A percentile compares a stretch with the other conserved stretches of the same genome.
Evolutionary conservation across 2,888 invertebrate species (phyloP).

Genomic region (Gymnocheta viridis): DNA sequence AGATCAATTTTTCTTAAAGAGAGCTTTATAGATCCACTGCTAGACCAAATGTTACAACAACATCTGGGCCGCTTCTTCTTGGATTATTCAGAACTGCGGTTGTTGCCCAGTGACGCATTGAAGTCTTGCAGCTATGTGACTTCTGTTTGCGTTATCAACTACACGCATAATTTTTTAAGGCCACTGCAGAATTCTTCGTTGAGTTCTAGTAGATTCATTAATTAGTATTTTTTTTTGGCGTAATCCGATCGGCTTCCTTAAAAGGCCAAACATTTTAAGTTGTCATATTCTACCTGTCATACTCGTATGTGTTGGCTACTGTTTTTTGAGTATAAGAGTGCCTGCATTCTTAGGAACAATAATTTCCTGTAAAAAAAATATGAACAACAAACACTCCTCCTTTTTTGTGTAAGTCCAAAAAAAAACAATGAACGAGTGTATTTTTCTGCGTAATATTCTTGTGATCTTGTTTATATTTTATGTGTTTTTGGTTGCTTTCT

Average conservation of each 20-base stretch:
- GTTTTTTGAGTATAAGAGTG: slow-evolving; percentile 68
- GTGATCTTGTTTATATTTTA: slow-evolving; percentile 61
- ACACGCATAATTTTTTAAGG: too few species aligned
- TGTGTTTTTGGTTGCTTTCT: not conserved
- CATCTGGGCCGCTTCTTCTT: too few species aligned
- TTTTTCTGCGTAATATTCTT: slow-evolving; percentile 26
- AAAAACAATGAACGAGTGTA: slow-evolving; percentile 41
- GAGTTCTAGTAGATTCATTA: too few species aligned
- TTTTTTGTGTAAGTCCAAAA: slow-evolving; percentile 57
- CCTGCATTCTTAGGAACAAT: slow-evolving; percentile 51
- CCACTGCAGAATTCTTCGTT: too few species aligned
- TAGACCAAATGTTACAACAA: too few species aligned
- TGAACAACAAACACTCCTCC: slow-evolving; percentile 62
- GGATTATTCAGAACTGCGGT: too few species aligned
- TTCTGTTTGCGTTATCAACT: too few species aligned
- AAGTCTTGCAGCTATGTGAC: too few species aligned
- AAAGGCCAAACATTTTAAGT: slow-evolving; percentile 73
- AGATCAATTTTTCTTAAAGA: too few species aligned
- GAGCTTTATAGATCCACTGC: too few species aligned
- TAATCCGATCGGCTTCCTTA: slow-evolving; percentile 48
- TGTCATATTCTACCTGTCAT: slow-evolving; percentile 77
- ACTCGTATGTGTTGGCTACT: slow-evolving; percentile 75
- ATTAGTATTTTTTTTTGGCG: not conserved
- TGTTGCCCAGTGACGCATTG: too few species aligned
- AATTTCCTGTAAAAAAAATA: slow-evolving; percentile 55